Percentiles rank a stretch among this genome's conserved stretches.
Evolutionary conservation across 2,888 invertebrate genomes (phyloP).

Genomic region (Acanthoscelides obtectus): DNA sequence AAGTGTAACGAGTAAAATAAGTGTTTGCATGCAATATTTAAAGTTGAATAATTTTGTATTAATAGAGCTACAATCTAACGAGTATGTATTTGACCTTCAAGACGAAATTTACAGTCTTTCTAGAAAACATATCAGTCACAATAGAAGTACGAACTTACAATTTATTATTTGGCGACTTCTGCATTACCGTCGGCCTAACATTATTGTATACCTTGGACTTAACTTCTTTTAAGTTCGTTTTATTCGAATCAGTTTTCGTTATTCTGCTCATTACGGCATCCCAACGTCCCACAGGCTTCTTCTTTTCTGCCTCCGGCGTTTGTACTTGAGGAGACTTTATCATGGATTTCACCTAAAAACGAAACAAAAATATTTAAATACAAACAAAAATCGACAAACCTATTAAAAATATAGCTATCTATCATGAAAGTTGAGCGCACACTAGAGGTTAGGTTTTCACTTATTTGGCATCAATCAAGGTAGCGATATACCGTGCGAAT

Average conservation of each 20-base stretch:
- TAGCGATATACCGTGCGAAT: too few species aligned
- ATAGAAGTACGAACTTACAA: conserved; percentile 40
- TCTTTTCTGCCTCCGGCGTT: conserved; percentile 45
- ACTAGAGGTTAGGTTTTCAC: too few species aligned
- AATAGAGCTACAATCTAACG: too few species aligned
- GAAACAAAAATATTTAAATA: too few species aligned
- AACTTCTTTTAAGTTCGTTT: conserved; percentile 75
- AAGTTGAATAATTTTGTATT: too few species aligned
- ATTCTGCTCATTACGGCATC: conserved; percentile 83
- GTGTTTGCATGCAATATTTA: neutral
- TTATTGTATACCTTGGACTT: conserved; percentile 66
- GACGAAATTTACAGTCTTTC: too few species aligned
- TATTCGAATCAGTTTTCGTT: conserved; percentile 65
- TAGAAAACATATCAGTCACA: too few species aligned
- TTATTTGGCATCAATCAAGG: too few species aligned
- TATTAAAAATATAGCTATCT: too few species aligned
- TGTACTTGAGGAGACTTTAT: conserved; percentile 39
- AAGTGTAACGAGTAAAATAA: neutral
- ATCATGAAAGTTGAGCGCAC: too few species aligned
- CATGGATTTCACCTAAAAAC: conserved; percentile 43
- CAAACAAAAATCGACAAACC: too few species aligned
- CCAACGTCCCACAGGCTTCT: conserved; percentile 64
- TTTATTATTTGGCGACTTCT: conserved; percentile 36
- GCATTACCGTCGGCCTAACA: conserved; percentile 23
- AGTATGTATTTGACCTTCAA: too few species aligned